Evolutionary conservation across 2,797 vertebrate species (phyloP).

Genomic region (Erpetoichthys calabaricus): DNA sequence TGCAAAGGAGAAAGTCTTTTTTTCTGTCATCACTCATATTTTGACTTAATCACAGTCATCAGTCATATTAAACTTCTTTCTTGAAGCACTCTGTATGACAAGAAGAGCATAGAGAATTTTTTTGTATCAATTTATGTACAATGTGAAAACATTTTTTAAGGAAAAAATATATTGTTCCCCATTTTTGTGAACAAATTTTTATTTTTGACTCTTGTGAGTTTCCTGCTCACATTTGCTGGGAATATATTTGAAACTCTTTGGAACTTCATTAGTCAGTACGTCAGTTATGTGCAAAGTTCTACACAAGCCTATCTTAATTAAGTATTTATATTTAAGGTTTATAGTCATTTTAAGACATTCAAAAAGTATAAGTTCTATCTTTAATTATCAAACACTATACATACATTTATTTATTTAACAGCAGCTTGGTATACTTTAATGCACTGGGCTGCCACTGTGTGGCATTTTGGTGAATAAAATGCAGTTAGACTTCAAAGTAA

Average conservation of each 20-base stretch:
- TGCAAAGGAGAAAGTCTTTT: constrained; percentile 37
- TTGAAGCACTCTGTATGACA: constrained; percentile 82
- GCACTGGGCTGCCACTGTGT: too few species aligned
- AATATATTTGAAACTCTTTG: constrained; percentile 31
- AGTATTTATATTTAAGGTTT: too few species aligned
- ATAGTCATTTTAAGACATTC: too few species aligned
- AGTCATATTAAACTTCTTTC: constrained; percentile 68
- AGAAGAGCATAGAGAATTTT: constrained; percentile 64
- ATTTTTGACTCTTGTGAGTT: constrained; percentile 45
- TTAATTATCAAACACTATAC: too few species aligned
- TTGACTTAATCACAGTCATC: constrained; percentile 59
- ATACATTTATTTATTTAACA: too few species aligned
- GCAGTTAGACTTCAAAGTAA: too few species aligned
- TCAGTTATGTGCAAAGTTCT: too few species aligned
- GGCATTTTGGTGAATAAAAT: too few species aligned
- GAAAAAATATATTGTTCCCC: constrained; percentile 48
- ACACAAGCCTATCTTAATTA: too few species aligned
- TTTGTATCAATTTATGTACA: constrained; percentile 83
- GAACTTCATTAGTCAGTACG: constrained; percentile 33
- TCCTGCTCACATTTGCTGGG: constrained; percentile 55
- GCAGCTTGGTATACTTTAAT: too few species aligned
- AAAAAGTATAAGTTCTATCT: too few species aligned
- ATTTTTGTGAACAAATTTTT: constrained; percentile 66
- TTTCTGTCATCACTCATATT: constrained; percentile 52
- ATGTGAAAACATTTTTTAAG: constrained; percentile 75